These are phyloP conservation scores for Fragariocoptes setiger DNA, from an alignment of 1,140 invertebrate species.

Conservation along the genomic window DNA sequence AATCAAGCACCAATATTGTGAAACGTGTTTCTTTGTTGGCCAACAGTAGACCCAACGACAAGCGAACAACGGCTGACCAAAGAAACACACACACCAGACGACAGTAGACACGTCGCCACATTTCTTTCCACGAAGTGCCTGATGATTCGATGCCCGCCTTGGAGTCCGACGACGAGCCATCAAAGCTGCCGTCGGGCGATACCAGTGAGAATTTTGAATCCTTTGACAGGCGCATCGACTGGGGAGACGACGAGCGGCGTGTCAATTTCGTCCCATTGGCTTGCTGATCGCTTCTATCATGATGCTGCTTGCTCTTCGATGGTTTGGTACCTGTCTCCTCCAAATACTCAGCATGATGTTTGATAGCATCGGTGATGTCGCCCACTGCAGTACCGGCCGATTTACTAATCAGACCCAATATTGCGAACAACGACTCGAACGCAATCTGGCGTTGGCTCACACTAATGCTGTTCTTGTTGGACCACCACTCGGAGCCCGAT, in stretches of 20 bases:
- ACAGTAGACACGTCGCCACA: constrained; percentile 9
- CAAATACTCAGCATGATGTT: not conserved
- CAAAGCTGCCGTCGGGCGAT: no score
- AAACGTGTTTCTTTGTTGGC: constrained; percentile 5
- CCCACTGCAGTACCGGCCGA: not conserved
- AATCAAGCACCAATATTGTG: constrained; percentile 8
- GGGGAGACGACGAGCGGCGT: no score
- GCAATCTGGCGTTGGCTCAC: no score
- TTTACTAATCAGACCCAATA: no score
- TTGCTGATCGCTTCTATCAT: no score
- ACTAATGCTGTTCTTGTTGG: no score
- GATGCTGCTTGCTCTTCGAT: no score
- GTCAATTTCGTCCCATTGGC: not conserved
- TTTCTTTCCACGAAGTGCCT: not conserved
- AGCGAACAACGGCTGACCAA: constrained; percentile 8
- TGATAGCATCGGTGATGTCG: not conserved
- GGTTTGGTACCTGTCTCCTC: not conserved
- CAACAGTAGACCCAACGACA: constrained; percentile 8
- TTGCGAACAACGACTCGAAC: no score
- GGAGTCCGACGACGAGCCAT: not conserved
- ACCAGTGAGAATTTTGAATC: no score
- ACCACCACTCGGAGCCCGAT: no score
- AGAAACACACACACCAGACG: constrained; percentile 8
- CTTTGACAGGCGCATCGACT: no score
- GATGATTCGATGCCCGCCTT: not conserved